phyloP scores from a whole-genome alignment of 2,113 vertebrate genomes.

The Ramphastos sulfuratus region DNA sequence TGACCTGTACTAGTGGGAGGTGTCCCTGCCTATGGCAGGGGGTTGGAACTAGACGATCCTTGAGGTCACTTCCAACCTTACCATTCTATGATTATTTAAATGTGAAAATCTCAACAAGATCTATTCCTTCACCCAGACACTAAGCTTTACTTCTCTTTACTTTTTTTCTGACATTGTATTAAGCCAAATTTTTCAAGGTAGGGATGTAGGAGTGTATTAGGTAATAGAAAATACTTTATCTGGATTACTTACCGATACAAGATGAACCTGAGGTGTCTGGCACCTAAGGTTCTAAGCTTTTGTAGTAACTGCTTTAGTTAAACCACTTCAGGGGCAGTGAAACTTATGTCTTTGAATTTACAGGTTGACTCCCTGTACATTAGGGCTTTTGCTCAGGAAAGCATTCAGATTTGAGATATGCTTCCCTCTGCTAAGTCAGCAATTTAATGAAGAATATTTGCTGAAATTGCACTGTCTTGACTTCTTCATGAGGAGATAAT shows the following conservation, averaged over 20 bases:
- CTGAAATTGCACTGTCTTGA: neutral
- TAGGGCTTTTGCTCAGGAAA: neutral
- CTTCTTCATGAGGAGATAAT: neutral
- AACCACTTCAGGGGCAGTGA: rapidly evolving
- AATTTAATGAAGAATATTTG: neutral
- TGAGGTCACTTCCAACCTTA: too few species aligned
- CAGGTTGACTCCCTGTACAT: neutral
- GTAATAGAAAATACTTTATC: neutral
- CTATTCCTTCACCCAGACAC: neutral
- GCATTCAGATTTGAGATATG: neutral
- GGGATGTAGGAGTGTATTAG: neutral
- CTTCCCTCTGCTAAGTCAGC: neutral
- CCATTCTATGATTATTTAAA: neutral
- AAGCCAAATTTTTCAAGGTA: neutral
- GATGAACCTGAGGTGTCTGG: neutral
- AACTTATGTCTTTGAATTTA: neutral
- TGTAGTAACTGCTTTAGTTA: neutral
- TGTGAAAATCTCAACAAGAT: neutral
- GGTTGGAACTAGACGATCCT: too few species aligned
- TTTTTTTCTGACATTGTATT: neutral
- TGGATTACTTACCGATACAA: neutral
- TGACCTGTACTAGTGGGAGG: too few species aligned
- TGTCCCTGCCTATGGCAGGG: too few species aligned
- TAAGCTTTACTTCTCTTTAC: neutral
- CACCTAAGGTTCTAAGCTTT: neutral